Evolutionary conservation across 2,888 invertebrate species (phyloP), one percentile per base, ranked within the genome.

Genomic region (Pyrgus malvae): DNA sequence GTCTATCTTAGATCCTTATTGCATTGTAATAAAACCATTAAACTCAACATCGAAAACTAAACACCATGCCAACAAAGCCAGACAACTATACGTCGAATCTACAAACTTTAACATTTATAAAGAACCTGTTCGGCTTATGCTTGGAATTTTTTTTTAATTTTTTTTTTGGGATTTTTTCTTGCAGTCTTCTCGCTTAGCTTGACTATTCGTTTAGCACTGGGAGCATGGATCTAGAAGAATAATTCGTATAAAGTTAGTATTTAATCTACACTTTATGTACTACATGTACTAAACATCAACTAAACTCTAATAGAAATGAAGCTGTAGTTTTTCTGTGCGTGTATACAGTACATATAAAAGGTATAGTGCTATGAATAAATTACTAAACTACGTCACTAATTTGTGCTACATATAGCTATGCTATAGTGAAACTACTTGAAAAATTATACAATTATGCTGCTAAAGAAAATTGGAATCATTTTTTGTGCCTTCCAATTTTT

Each of bases 141-240:
- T 82, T 72, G 76, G 67, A 56, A 59, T 58, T 59, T 70, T 70
- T 74, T 76, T 70, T 68, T 68, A 65, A 58, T 50, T 23, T 61
- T 65, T 63, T 66, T 71, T 70, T 74, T 67, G 68, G 67, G 70
- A 64, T 69, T 58, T 79, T 79, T 78, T 78, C 81, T 83, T 82
- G 88, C 89, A 90, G 89, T 88, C 89, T 88, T 90, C 87, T 82
- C 64, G 72, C 73, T 81, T 85, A 85, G 78, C 88, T 86, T 80
- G 90, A 81, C 92, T 93, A 95, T 93, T 95, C 95, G 90, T 92
- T 95, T 93, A 95, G 92, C 85, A 95, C 94, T 76, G 95, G 95
- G 91, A 95, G 94, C 92, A 94, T 94, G 89, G 95, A 95, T 93
- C 95, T 92, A 92, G 85, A 91, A 90, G 75, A 75, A 76, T 51